Evolutionary conservation across 2,888 invertebrate species (phyloP), one percentile per base, ranked within the genome.

Genomic region (Phyto melanocephala): DNA sequence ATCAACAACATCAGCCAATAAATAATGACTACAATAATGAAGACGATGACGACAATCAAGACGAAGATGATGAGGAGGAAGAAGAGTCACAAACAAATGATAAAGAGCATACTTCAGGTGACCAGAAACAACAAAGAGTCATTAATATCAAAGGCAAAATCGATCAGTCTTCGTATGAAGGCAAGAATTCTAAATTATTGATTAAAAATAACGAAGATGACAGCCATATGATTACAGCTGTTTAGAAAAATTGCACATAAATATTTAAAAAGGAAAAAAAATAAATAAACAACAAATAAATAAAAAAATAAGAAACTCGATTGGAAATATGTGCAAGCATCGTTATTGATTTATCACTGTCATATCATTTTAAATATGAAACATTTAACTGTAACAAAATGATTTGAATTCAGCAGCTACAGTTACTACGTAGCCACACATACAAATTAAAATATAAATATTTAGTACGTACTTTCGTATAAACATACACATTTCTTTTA

Each of bases 191-290:
- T 86, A 88, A 60, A 85, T 84, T 82, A 67, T 45, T 80, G 79
- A 85, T 75, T 56, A 80, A 87, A 71, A 87, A 87, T 62, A 88
- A 88, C 71, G 87, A 87, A 71, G 89, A 89, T 80, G 86, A 85
- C 60, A 85, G 87, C 56, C 89, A 89, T 28, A 86, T 89, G 87
- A 88, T 89, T 67, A 87, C 88, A 50, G 88, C 89, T 20, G 87
- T 89, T 81, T 89, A 86, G 37, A 35, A n/a, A 56, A 7, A 58
- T 13, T 50, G 1, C 24, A 37, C 13, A 15, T 15, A 37, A 60
- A 62, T n/a, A n/a, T n/a, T n/a, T n/a, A n/a, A 86, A 40, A 87
- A 50, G 20, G 35, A 45, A 22, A 22, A 65, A 1, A 28, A n/a
- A 7, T n/a, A 54, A 13, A 45, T 45, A n/a, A 6, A 6, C 28